A percentile compares a stretch with the other conserved stretches of the same genome.
These are phyloP conservation scores for Protonemura montana DNA, from an alignment of 2,888 invertebrate species.

Conservation along the genomic window DNA sequence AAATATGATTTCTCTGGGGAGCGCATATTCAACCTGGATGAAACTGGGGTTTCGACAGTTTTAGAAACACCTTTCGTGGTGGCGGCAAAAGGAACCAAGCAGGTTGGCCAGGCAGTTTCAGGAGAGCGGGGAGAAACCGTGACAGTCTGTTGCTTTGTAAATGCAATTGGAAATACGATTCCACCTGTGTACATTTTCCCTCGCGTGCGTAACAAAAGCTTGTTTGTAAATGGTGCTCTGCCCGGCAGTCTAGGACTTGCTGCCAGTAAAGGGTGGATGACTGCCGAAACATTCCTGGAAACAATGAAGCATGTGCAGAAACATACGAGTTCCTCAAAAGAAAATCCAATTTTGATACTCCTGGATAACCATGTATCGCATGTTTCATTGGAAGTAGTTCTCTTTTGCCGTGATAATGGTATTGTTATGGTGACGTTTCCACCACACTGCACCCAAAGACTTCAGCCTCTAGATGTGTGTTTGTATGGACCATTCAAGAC, in stretches of 20 bases:
- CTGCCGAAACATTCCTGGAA: conserved; percentile 49
- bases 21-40: conserved; percentile 48
- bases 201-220: conserved; percentile 48
- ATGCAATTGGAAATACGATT: conserved; percentile 52
- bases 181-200: conserved; percentile 53
- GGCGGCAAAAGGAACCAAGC: conserved; percentile 44
- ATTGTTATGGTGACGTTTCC: conserved; percentile 53
- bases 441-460: conserved; percentile 53
- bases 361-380: conserved; percentile 52
- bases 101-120: conserved; percentile 52
- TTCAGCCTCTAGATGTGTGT: conserved; percentile 52
- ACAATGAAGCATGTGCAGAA: conserved; percentile 50
- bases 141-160: conserved; percentile 52
- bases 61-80: conserved; percentile 44
- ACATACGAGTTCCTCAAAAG: conserved; percentile 48
- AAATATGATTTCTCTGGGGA: conserved; percentile 36
- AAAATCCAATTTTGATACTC: conserved; percentile 50
- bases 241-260: conserved; percentile 50
- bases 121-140: conserved; percentile 52
- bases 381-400: conserved; percentile 47
- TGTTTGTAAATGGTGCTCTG: conserved; percentile 50
- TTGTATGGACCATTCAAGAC: conserved; percentile 53
- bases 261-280: conserved; percentile 51
- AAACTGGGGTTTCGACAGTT: conserved; percentile 47
- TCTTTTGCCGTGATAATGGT: conserved; percentile 52